Conservation (phyloP, 1,140 invertebrate species). For the Battus philenor region DNA sequence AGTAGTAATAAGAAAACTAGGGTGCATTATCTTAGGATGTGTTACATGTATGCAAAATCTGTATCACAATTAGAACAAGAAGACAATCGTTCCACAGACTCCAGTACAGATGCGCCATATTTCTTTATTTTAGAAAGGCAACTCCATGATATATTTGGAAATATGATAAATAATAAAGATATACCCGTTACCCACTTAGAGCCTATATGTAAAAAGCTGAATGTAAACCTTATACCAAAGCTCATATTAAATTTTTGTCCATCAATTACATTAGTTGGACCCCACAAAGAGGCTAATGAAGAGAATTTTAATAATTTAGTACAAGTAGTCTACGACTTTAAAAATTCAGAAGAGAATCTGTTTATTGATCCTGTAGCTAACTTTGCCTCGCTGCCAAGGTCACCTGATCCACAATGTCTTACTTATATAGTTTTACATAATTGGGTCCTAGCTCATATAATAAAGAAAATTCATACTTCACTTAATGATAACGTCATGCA, state of each 20-base stretch:
- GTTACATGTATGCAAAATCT: slow-evolving; percentile 67
- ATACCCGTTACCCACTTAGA: slow-evolving; percentile 61
- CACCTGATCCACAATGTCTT: slow-evolving; percentile 56
- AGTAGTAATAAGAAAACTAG: slow-evolving; percentile 53
- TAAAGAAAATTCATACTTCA: slow-evolving; percentile 70
- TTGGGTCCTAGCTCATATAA: slow-evolving; percentile 70
- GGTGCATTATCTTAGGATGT: slow-evolving; percentile 63
- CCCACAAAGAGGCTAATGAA: slow-evolving; percentile 46
- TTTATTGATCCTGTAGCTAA: slow-evolving; percentile 50
- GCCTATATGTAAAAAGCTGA: slow-evolving; percentile 68
- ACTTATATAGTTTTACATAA: slow-evolving; percentile 70
- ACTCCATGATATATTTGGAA: slow-evolving; percentile 66
- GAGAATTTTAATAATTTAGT: slow-evolving; percentile 61
- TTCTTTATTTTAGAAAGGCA: slow-evolving; percentile 59
- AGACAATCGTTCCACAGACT: slow-evolving; percentile 31
- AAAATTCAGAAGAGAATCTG: slow-evolving; percentile 60
- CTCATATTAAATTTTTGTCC: slow-evolving; percentile 71
- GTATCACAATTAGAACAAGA: slow-evolving; percentile 59
- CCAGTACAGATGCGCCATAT: slow-evolving; percentile 36
- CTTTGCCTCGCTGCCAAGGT: slow-evolving; percentile 51
- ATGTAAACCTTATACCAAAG: slow-evolving; percentile 70
- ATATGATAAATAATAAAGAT: slow-evolving; percentile 67
- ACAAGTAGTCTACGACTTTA: slow-evolving; percentile 61
- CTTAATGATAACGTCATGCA: slow-evolving; percentile 54
- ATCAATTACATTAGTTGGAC: slow-evolving; percentile 47